Evolutionary conservation across 2,797 vertebrate genomes (phyloP).

Genomic region (Numenius phaeopus): DNA sequence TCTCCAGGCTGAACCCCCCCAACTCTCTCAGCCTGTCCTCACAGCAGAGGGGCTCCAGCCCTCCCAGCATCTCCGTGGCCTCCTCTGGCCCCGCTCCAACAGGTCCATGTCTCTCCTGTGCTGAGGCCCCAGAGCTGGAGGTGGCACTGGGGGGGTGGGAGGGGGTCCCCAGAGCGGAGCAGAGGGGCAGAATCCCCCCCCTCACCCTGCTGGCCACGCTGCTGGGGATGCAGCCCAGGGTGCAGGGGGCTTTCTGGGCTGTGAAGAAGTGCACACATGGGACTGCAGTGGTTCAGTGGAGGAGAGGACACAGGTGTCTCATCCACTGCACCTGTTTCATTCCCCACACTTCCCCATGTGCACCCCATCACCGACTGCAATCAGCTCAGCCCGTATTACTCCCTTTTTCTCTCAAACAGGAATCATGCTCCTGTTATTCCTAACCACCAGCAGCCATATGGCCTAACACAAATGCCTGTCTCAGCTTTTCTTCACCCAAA

Average conservation of each 20-base stretch:
- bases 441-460: background rate
- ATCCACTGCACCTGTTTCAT: fast-evolving
- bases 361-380: fast-evolving
- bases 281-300: background rate
- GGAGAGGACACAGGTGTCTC: background rate
- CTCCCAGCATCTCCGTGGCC: no score
- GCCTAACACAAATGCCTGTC: background rate
- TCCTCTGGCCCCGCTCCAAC: background rate
- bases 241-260: background rate
- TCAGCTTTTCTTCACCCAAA: background rate
- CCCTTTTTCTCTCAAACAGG: background rate
- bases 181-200: background rate
- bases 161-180: background rate
- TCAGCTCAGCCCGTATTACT: background rate
- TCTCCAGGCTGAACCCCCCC: no score
- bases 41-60: no score
- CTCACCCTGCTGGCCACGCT: background rate
- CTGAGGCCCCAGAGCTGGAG: background rate
- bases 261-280: background rate
- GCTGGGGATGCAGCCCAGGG: background rate
- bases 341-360: background rate
- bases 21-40: no score
- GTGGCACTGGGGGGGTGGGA: no score
- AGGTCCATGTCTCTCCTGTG: background rate
- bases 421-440: background rate